phyloP scores from a whole-genome alignment of 2,797 vertebrate species.

The Tokudaia muenninki region DNA sequence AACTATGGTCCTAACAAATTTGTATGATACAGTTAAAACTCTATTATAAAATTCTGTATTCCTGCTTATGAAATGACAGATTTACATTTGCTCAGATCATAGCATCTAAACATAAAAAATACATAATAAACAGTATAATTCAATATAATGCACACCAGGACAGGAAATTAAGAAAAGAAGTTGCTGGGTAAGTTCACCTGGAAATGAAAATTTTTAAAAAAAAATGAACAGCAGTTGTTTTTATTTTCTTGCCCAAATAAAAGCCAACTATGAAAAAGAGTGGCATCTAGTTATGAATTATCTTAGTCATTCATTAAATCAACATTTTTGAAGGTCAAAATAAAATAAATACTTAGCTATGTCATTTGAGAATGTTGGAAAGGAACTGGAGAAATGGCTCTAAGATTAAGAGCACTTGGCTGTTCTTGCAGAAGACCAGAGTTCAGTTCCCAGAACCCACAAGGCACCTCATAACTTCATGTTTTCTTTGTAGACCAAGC shows the following conservation, averaged over 20 bases:
- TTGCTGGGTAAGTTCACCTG: slow-evolving; percentile 26
- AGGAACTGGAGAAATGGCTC: neutral
- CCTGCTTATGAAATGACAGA: slow-evolving; percentile 53
- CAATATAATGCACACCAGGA: slow-evolving; percentile 25
- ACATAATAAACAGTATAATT: slow-evolving; percentile 47
- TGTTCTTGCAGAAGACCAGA: neutral
- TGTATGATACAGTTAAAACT: slow-evolving; percentile 58
- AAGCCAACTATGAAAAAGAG: slow-evolving; percentile 50
- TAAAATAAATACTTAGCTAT: neutral
- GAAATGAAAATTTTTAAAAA: slow-evolving; percentile 43
- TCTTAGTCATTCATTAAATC: slow-evolving; percentile 56
- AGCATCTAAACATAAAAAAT: slow-evolving; percentile 53
- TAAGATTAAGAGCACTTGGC: neutral
- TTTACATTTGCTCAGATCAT: slow-evolving; percentile 48
- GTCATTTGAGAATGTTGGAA: slow-evolving; percentile 20
- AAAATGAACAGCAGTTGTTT: slow-evolving; percentile 59
- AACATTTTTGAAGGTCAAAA: slow-evolving; percentile 48
- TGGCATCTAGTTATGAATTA: slow-evolving; percentile 61
- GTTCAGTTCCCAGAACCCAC: neutral
- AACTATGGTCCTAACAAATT: slow-evolving; percentile 57
- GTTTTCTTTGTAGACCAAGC: neutral
- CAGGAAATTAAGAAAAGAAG: slow-evolving; percentile 56
- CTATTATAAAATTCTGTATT: slow-evolving; percentile 29
- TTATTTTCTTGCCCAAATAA: slow-evolving; percentile 53
- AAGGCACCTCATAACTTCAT: neutral